Evolutionary conservation across 2,113 vertebrate species (phyloP).

Genomic region (Castor canadensis): DNA sequence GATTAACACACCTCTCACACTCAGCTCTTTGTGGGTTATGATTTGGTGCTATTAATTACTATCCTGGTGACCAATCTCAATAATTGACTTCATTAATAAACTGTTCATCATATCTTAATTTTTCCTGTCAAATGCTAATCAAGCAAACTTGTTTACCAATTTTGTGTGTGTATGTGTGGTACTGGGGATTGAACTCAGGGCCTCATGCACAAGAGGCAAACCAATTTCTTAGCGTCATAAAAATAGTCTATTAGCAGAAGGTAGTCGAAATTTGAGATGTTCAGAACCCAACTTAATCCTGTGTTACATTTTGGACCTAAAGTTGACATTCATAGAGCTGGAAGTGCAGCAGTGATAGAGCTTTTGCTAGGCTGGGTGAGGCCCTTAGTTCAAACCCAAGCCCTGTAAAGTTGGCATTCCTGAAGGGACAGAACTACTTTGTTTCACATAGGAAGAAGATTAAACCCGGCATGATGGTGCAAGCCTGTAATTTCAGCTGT

Average conservation of each 20-base stretch:
- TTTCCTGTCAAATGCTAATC: not conserved
- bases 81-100: not conserved
- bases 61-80: not conserved
- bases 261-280: not conserved
- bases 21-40: not conserved
- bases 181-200: too few relatives aligned
- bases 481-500: too few relatives aligned
- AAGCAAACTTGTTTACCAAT: constrained; percentile 21
- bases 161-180: too few relatives aligned
- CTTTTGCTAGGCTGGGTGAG: too few relatives aligned
- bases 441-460: not conserved
- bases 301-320: not conserved
- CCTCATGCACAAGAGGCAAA: too few relatives aligned
- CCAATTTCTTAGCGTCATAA: constrained; percentile 4
- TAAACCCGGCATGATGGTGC: not conserved
- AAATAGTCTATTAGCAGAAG: not conserved
- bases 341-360: too few relatives aligned
- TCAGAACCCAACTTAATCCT: not conserved
- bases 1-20: not conserved
- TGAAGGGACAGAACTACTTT: not conserved
- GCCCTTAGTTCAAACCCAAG: too few relatives aligned
- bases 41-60: not conserved
- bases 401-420: not conserved
- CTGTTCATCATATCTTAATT: not conserved
- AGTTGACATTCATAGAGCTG: not conserved